These are phyloP conservation scores for Brachyhypopomus occidentalis DNA, from an alignment of 2,113 vertebrate species.

Conservation along the genomic window DNA sequence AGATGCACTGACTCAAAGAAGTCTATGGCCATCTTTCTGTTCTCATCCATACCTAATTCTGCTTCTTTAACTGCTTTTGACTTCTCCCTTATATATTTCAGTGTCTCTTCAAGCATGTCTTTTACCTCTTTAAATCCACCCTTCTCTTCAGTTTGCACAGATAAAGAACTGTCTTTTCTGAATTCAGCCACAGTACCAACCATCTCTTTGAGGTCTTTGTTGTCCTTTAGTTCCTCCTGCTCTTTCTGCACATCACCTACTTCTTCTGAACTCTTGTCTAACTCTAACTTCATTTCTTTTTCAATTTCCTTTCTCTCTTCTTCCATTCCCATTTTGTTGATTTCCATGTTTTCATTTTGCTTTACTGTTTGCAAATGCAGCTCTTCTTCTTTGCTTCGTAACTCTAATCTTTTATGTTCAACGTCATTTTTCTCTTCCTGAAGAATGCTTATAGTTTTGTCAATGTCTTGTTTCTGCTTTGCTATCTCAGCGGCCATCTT, in stretches of 20 bases:
- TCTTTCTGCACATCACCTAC: too few relatives aligned
- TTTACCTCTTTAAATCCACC: not conserved
- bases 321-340: conserved; percentile 7
- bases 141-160: not conserved
- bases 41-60: not conserved
- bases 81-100: not conserved
- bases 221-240: too few relatives aligned
- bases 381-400: not conserved
- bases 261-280: too few relatives aligned
- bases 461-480: conserved; percentile 5
- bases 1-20: too few relatives aligned
- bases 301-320: conserved; percentile 25
- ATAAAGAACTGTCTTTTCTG: not conserved
- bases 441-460: too few relatives aligned
- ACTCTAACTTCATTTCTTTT: too few relatives aligned
- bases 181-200: not conserved
- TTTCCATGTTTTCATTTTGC: conserved; percentile 12
- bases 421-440: not conserved
- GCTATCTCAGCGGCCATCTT: conserved; percentile 2
- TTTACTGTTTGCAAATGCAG: not conserved
- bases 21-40: not conserved
- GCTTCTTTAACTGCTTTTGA: not conserved
- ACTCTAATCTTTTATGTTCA: not conserved
- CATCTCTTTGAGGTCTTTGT: too few relatives aligned
- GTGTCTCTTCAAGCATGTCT: not conserved